Evolutionary conservation across 2,113 vertebrate species (phyloP), one percentile per base, ranked within the genome.

Genomic region (Crotalus helleri): DNA sequence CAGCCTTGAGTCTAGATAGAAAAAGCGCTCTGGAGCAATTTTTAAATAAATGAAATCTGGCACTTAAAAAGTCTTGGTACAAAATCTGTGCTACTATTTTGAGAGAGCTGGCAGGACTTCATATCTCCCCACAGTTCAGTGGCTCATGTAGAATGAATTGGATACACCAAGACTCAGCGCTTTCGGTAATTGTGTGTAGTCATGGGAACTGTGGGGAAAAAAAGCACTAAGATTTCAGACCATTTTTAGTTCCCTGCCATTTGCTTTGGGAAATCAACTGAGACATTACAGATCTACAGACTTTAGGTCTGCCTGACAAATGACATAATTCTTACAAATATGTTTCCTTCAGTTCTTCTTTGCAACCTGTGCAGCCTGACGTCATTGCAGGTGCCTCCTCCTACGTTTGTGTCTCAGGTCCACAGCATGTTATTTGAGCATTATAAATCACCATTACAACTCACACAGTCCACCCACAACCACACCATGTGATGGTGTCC

Each of bases 181-280:
- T 81, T 55, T 89, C 64, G 4, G 6, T 15, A 81, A 86, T 53
- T 29, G 3, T 0, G 29, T 59, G 51, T 58, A 90, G 46, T 57
- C 17, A 92, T 92, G 57, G 53, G 33, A 51, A 29, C 57, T 92
- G 64, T 69, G 64, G 94, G 59, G 94, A 64, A 92, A n/a, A 12
- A 49, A 94, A 57, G 69, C 90, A 89, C 21, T 64, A 87, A n/a
- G 29, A 51, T 89, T 94, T 61, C 44, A 11, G 9, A 21, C n/a
- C 1, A 2, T 81, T 15, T 94, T 1, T 0, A 92, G 55, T 58
- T 85, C 88, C 19, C 64, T 59, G 55, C 58, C 10, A 90, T 89
- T 92, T 74, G n/a, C 61, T 57, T 44, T 57, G 51, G 87, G 49
- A 74, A 81, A 88, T 54, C 59, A 55, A 74, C 74, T 26, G 53